These are phyloP conservation scores for Trissolcus brochymenae DNA, from an alignment of 2,888 invertebrate species.

Conservation along the genomic window DNA sequence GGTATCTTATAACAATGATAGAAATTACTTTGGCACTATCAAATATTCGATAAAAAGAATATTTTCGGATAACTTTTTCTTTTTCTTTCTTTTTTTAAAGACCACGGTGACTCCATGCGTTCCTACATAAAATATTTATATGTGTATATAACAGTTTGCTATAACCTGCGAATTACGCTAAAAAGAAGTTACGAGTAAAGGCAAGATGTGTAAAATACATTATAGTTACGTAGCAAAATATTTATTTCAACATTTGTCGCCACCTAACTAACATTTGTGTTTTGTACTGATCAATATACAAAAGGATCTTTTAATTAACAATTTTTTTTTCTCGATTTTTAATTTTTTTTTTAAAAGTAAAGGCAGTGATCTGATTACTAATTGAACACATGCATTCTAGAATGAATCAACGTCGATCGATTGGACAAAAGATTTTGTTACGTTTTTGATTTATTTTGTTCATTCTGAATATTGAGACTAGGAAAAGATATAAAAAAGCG, in stretches of 20 bases:
- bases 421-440: constrained; percentile 6
- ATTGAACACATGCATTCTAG: constrained; percentile 64
- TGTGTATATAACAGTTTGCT: constrained; percentile 9
- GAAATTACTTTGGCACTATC: constrained; percentile 56
- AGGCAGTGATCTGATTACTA: constrained; percentile 71
- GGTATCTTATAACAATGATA: constrained; percentile 54
- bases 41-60: constrained; percentile 42
- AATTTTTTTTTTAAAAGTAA: constrained; percentile 7
- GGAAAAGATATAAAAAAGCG: constrained; percentile 37
- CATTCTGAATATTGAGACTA: constrained; percentile 37
- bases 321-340: too few relatives aligned
- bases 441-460: constrained; percentile 2
- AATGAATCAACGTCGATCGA: constrained; percentile 57
- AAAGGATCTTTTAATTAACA: constrained; percentile 25
- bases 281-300: constrained; percentile 72
- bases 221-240: constrained; percentile 75
- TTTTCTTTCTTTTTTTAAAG: constrained; percentile 22
- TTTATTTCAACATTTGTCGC: constrained; percentile 75
- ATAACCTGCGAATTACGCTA: constrained; percentile 51
- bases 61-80: constrained; percentile 44
- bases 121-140: constrained; percentile 27
- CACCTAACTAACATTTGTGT: constrained; percentile 69
- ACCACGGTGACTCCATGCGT: constrained; percentile 25
- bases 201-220: constrained; percentile 53
- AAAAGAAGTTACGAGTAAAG: constrained; percentile 42